Evolutionary conservation across 2,113 vertebrate genomes (phyloP), one percentile per base, ranked within the genome.

Genomic region (Semicossyphus pulcher): DNA sequence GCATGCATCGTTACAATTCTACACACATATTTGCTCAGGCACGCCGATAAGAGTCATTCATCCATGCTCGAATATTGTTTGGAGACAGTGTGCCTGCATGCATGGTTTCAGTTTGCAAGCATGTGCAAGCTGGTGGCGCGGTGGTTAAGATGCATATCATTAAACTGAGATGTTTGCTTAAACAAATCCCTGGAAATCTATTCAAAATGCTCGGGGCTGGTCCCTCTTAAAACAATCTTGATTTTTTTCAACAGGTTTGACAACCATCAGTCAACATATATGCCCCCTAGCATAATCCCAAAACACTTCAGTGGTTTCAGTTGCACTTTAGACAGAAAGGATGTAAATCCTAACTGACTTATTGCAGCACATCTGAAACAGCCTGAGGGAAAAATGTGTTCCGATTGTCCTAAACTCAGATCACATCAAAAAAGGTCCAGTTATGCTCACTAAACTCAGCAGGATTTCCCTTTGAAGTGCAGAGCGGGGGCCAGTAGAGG

Each of bases 401-500:
- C 32, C 7, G 9, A 57, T 1, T 59, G n/a, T 32, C n/a, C 32
- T 57, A 18, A 1, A 41, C 23, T 65, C 47, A 57, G 34, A 66
- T 68, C 58, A 37, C 59, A 45, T 16, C 26, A 36, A 47, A 42
- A 42, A 16, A 37, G 3, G 8, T 26, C 45, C 29, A 21, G 10
- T 39, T 15, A 32, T 61, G 73, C 65, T 66, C 49, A 42, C 76
- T 10, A 63, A 59, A 41, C 86, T 18, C 87, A 89, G 87, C 86
- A 72, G 76, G 84, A 25, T 31, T 44, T 57, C 0, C 11, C 62
- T 91, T 85, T 85, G 80, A 79, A 88, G 74, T 84, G 65, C 32
- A 54, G 62, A 64, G 57, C 31, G 10, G 48, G 74, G 78, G 66
- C 86, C 91, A 90, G 87, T 29, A 92, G 91, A 81, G 86, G 88